Base-by-base conservation (phyloP, 2,888 invertebrate species). In the Didymodactylos carnosus region DNA sequence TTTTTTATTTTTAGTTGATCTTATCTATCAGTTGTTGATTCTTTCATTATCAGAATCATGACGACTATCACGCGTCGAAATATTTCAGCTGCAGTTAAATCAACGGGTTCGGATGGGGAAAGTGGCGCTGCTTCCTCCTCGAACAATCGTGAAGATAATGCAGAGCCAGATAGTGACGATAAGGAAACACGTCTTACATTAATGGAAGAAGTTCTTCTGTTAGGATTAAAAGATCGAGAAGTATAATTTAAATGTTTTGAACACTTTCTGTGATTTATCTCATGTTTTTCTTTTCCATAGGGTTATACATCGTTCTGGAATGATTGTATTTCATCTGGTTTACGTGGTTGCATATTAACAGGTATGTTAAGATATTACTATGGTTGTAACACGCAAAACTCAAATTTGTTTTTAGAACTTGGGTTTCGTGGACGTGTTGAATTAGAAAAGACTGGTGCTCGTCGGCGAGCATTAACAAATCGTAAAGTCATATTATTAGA, bases 141-240 rank as follows among this genome's bases (percentile, higher is more conserved):
- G n/a, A 62, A n/a, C 35, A 35, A 35, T 27, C 35, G 19, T 14
- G 62, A 62, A 8, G 16, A 29, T 29, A 16, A 35, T 29, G 53
- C 27, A 41, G 62, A 43, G n/a, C 27, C 39, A 39, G 43, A 41
- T 71, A 25, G 39, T 6, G 74, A 74, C 39, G 71, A 74, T 29
- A 75, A 75, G 35, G 72, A 72, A 35, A 75, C 75, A 46, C 72
- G 75, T 80, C 87, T 99, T 79, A 98, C 98, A 69, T 87, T 99
- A 73, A 98, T 99, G 97, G 98, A 99, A 87, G 97, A 99, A 86
- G 94, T 99, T 78, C 86, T 99, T 77, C 86, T 99, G 73, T 87
- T 99, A 80, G 98, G 98, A 71, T 87, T 99, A 79, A 99, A 99
- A 87, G 98, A 99, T 85, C 92, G 97, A 87, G 98, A 99, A 90